These are phyloP conservation scores for Eriocheir sinensis DNA, from an alignment of 1,140 invertebrate genomes.

Conservation along the genomic window DNA sequence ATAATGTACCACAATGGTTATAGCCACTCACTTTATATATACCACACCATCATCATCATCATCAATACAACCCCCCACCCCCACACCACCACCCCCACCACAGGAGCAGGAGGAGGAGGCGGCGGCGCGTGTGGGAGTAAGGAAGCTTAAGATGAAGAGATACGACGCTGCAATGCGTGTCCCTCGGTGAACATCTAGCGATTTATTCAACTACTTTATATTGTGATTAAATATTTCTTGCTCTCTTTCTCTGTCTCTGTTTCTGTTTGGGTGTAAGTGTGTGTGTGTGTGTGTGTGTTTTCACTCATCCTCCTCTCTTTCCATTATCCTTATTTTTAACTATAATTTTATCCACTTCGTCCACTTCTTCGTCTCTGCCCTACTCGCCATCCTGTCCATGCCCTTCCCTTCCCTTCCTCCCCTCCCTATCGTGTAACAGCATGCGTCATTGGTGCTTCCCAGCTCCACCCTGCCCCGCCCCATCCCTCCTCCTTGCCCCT, in stretches of 20 bases:
- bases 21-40: too few relatives aligned
- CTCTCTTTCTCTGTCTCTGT: neutral
- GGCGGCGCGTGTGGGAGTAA: neutral
- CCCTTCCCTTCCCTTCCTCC: conserved; percentile 4
- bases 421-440: neutral
- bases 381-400: neutral
- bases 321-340: neutral
- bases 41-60: too few relatives aligned
- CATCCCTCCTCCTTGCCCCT: neutral
- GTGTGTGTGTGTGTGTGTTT: conserved; percentile 27
- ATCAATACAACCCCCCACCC: neutral
- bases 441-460: neutral
- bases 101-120: neutral
- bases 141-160: neutral
- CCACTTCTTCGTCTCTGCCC: neutral
- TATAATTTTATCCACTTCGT: neutral
- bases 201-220: neutral
- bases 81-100: neutral
- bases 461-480: neutral
- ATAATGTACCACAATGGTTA: too few relatives aligned
- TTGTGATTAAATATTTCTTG: neutral
- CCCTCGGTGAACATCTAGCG: neutral
- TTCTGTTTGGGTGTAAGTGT: conserved; percentile 32
- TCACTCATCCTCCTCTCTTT: neutral
- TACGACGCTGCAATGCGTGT: neutral